Conservation (phyloP, 2,797 vertebrate genomes). For the Babyrousa celebensis region DNA sequence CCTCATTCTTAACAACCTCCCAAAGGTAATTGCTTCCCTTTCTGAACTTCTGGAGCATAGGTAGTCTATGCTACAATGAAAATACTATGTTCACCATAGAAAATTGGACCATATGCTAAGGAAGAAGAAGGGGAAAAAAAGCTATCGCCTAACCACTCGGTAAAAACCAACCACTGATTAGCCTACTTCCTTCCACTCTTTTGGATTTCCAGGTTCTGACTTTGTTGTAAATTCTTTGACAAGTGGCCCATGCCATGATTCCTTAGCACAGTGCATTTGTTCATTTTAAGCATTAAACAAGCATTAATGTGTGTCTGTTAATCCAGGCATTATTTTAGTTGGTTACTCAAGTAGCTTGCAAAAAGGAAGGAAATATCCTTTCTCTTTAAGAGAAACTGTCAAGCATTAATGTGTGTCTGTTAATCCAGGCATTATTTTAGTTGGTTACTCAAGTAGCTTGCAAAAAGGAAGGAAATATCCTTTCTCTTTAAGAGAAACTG, state of each 20-base stretch:
- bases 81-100: background rate
- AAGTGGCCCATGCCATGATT: background rate
- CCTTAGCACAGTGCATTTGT: background rate
- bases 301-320: background rate
- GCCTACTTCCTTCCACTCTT: constrained; percentile 46
- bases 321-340: background rate
- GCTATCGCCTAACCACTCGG: background rate
- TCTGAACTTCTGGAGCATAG: background rate
- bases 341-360: background rate
- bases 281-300: background rate
- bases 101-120: constrained; percentile 26
- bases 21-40: background rate
- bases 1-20: background rate
- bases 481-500: constrained; percentile 21
- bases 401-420: background rate
- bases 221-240: constrained; percentile 17
- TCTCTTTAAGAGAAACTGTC: no score
- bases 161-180: constrained; percentile 19
- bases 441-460: background rate
- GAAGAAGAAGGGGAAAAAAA: background rate
- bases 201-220: background rate
- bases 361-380: background rate
- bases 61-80: background rate
- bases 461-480: background rate
- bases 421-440: background rate